Percentiles rank a stretch among this genome's conserved stretches.
phyloP scores from a whole-genome alignment of 2,797 vertebrate genomes.

The Acanthurus tractus region DNA sequence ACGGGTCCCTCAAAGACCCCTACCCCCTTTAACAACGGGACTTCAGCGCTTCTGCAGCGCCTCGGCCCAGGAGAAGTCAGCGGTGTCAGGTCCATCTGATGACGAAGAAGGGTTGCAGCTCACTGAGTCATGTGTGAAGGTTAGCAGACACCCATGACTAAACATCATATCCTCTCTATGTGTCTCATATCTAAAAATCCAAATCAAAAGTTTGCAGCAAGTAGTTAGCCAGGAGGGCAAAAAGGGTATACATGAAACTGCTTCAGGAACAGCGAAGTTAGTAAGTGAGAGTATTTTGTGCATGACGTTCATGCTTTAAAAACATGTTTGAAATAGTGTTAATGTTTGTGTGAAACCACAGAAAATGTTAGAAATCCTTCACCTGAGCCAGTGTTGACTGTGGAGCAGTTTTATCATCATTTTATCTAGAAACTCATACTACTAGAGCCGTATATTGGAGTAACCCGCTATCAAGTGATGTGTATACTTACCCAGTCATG shows the following conservation, averaged over 20 bases:
- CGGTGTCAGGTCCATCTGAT: constrained; percentile 39
- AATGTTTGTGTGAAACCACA: not conserved
- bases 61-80: constrained; percentile 59
- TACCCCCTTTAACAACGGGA: constrained; percentile 20
- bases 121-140: constrained; percentile 87
- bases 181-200: not conserved
- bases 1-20: constrained; percentile 14
- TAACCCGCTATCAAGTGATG: too few relatives aligned
- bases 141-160: constrained; percentile 40
- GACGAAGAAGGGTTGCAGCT: constrained; percentile 68
- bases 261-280: not conserved
- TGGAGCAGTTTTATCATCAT: not conserved
- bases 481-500: too few relatives aligned
- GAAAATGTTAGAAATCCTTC: too few relatives aligned
- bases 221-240: not conserved
- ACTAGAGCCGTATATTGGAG: too few relatives aligned
- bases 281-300: not conserved
- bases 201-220: not conserved
- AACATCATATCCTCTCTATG: not conserved
- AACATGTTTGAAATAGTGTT: too few relatives aligned
- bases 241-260: not conserved
- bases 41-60: constrained; percentile 63
- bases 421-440: not conserved
- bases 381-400: not conserved
- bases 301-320: too few relatives aligned